These are phyloP conservation scores for Hemithea aestivaria DNA, from an alignment of 2,888 invertebrate species.

Conservation along the genomic window DNA sequence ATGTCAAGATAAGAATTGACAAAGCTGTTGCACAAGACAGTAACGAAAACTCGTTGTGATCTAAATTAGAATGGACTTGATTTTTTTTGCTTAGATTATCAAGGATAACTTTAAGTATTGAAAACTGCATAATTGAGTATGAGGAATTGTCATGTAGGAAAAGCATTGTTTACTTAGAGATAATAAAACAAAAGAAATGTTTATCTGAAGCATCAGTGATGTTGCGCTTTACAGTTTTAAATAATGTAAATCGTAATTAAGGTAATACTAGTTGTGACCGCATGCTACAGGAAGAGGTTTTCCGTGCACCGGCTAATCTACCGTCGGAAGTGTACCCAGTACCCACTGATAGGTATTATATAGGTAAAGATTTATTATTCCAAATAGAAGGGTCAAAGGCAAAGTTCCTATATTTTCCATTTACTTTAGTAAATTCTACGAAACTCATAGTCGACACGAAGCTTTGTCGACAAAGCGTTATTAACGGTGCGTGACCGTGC, in stretches of 20 bases:
- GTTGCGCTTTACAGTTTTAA: conserved; percentile 9
- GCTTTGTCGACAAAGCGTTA: conserved; percentile 37
- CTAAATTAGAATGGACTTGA: conserved; percentile 10
- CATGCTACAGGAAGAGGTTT: conserved; percentile 45
- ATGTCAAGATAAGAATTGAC: conserved; percentile 44
- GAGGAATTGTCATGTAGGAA: conserved; percentile 21
- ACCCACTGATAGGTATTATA: conserved; percentile 48
- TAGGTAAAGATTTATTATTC: conserved; percentile 18
- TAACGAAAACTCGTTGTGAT: conserved; percentile 5
- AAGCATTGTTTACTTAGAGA: conserved; percentile 11
- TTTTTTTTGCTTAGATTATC: not conserved
- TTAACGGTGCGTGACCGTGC: conserved; percentile 45
- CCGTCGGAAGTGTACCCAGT: conserved; percentile 43
- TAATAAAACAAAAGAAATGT: conserved; percentile 22
- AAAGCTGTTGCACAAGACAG: conserved; percentile 26
- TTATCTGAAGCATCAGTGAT: conserved; percentile 7
- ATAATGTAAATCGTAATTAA: conserved; percentile 32
- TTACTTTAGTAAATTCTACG: conserved; percentile 7
- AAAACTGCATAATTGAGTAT: too few relatives aligned
- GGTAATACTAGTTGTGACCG: conserved; percentile 44
- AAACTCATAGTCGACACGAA: conserved; percentile 28
- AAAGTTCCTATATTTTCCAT: conserved; percentile 10
- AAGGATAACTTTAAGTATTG: too few relatives aligned
- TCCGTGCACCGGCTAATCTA: conserved; percentile 34
- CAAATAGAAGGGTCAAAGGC: conserved; percentile 1